These are phyloP conservation scores for Vulpes lagopus DNA, from an alignment of 2,113 vertebrate genomes.

Conservation along the genomic window DNA sequence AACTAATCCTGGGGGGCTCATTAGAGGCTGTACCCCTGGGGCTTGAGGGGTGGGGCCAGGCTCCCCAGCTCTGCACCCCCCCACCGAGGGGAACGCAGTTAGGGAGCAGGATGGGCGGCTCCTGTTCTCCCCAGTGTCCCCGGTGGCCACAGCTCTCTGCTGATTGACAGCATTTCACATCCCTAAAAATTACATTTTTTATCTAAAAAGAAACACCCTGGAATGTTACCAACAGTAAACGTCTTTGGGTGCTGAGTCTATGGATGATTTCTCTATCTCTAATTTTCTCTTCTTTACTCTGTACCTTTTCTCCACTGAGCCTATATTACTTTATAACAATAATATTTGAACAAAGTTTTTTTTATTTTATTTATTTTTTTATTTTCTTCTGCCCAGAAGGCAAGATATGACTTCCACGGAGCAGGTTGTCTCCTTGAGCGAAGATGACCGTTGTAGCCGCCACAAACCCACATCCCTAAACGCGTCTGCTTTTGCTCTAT, in stretches of 20 bases:
- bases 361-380: not conserved
- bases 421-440: not conserved
- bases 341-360: not conserved
- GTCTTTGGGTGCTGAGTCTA: not conserved
- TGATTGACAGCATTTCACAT: constrained; percentile 11
- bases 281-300: constrained; percentile 63
- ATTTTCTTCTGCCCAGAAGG: not conserved
- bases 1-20: accelerated
- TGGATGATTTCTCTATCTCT: constrained; percentile 42
- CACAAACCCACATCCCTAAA: not conserved
- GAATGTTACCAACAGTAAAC: not conserved
- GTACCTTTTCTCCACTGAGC: constrained; percentile 3
- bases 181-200: constrained; percentile 49
- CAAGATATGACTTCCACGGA: not conserved
- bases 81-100: not conserved
- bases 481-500: not conserved
- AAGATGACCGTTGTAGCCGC: not conserved
- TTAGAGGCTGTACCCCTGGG: not conserved
- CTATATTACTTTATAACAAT: constrained; percentile 29
- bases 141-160: not conserved
- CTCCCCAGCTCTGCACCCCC: not conserved
- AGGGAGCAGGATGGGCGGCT: not conserved
- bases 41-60: not conserved
- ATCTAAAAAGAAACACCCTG: constrained; percentile 59
- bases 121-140: not conserved